Conservation (phyloP, 2,113 vertebrate genomes). For the Dicerorhinus sumatrensis region DNA sequence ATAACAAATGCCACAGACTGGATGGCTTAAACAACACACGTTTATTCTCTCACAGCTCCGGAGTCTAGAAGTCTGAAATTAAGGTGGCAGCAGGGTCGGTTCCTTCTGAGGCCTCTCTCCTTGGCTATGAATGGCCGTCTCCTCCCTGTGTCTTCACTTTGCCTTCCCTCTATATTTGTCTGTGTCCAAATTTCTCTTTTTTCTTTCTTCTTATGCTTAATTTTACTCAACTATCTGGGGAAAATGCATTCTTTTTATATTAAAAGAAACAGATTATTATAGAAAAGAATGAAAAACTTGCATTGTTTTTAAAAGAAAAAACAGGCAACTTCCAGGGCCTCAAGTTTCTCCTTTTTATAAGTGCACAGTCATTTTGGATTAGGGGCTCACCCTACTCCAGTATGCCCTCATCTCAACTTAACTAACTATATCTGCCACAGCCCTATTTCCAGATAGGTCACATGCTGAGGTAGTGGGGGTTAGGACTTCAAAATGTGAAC, state of each 20-base stretch:
- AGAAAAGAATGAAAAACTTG: not conserved
- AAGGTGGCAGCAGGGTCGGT: too few species aligned
- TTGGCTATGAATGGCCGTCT: too few species aligned
- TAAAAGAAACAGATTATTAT: not conserved
- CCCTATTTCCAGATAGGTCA: not conserved
- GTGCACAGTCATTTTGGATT: not conserved
- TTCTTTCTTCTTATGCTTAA: not conserved
- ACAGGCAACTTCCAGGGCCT: not conserved
- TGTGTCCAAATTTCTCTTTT: not conserved
- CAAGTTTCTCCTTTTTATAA: not conserved
- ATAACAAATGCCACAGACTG: too few species aligned
- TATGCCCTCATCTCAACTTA: not conserved
- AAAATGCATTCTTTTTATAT: not conserved
- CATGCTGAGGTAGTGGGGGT: too few species aligned
- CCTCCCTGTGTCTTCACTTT: not conserved
- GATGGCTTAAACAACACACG: too few species aligned
- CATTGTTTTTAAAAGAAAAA: not conserved
- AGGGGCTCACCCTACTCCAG: too few species aligned
- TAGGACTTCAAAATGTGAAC: not conserved
- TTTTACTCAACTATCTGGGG: not conserved
- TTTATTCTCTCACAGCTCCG: too few species aligned
- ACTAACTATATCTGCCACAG: not conserved
- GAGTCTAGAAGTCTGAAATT: too few species aligned
- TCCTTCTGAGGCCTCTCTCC: not conserved
- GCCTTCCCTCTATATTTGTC: not conserved